Evolutionary conservation across 2,888 invertebrate genomes (phyloP).

Genomic region (Tenthredo livida): DNA sequence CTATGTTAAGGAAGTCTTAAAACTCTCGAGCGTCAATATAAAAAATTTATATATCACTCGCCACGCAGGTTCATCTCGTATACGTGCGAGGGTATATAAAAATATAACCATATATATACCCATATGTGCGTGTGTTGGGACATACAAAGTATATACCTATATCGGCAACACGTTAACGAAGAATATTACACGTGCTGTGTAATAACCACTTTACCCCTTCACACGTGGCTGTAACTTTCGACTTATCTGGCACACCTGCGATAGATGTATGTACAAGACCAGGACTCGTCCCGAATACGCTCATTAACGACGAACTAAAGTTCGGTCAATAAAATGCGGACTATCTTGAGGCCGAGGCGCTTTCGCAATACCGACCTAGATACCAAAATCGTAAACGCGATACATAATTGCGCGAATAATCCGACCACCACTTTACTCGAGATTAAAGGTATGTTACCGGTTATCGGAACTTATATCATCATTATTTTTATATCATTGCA

Average conservation of each 20-base stretch:
- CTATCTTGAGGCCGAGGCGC: slow-evolving; percentile 59
- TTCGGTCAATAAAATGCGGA: slow-evolving; percentile 51
- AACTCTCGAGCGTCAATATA: slow-evolving; percentile 15
- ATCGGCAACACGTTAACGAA: background rate
- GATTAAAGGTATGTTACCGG: slow-evolving; percentile 68
- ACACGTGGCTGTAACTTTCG: slow-evolving; percentile 37
- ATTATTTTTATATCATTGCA: background rate
- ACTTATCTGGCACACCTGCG: slow-evolving; percentile 52
- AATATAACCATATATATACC: background rate
- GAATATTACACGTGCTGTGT: slow-evolving; percentile 16
- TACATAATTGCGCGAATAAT: slow-evolving; percentile 69
- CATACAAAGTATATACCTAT: background rate
- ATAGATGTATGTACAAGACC: slow-evolving; percentile 11
- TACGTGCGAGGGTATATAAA: background rate
- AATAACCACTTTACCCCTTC: slow-evolving; percentile 44
- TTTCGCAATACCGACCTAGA: slow-evolving; percentile 66
- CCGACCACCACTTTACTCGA: slow-evolving; percentile 68
- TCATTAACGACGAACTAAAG: slow-evolving; percentile 45
- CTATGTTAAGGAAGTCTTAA: slow-evolving; percentile 42
- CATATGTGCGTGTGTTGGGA: background rate
- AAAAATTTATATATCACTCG: slow-evolving; percentile 35
- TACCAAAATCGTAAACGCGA: slow-evolving; percentile 74
- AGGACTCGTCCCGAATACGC: background rate
- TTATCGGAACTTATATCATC: slow-evolving; percentile 19
- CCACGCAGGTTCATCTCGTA: background rate